Percentiles rank a stretch among this genome's conserved stretches.
Evolutionary conservation across 1,140 invertebrate genomes (phyloP).

Genomic region (Eubasilissa regina): DNA sequence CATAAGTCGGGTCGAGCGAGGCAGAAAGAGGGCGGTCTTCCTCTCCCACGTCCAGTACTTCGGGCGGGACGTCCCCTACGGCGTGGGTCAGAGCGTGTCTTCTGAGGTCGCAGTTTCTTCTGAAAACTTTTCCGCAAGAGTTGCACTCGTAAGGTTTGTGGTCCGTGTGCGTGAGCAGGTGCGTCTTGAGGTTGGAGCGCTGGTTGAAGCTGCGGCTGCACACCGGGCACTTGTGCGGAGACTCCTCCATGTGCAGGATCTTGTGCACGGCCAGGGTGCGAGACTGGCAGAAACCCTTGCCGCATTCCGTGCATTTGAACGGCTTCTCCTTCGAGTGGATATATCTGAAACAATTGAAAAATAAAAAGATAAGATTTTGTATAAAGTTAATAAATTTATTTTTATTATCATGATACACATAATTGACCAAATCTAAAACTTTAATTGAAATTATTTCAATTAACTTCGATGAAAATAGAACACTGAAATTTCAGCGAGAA

Average conservation of each 20-base stretch:
- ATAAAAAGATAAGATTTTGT: conserved; percentile 61
- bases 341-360: conserved; percentile 79
- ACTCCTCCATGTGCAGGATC: conserved; percentile 93
- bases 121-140: conserved; percentile 90
- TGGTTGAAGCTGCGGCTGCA: conserved; percentile 93
- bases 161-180: conserved; percentile 95
- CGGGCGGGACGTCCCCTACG: conserved; percentile 84
- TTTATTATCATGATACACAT: too few relatives aligned
- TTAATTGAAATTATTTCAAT: too few relatives aligned
- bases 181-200: conserved; percentile 93
- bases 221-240: conserved; percentile 92
- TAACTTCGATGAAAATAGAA: conserved; percentile 1
- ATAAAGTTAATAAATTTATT: background rate
- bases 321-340: conserved; percentile 98
- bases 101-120: conserved; percentile 88
- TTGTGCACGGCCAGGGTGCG: conserved; percentile 94
- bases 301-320: conserved; percentile 96
- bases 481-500: background rate
- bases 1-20: conserved; percentile 71
- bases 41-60: conserved; percentile 78
- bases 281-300: conserved; percentile 97
- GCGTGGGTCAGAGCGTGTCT: conserved; percentile 89
- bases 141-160: conserved; percentile 95
- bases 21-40: conserved; percentile 73
- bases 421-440: too few relatives aligned